A percentile compares a stretch with the other conserved stretches of the same genome.
Conservation (phyloP, 2,113 vertebrate genomes). For the Todiramphus saurophagus region DNA sequence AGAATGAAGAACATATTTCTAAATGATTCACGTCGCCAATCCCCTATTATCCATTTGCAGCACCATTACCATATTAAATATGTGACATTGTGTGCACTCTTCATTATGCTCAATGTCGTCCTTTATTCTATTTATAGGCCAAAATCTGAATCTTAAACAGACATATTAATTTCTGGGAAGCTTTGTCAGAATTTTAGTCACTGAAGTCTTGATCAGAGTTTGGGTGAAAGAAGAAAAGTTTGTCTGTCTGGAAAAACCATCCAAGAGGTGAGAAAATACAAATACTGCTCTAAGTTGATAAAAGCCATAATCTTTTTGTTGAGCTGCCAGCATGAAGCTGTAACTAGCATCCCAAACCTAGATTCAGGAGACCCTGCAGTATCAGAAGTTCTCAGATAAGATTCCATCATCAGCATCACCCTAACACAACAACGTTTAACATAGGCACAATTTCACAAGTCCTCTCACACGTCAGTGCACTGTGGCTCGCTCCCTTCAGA, state of each 20-base stretch:
- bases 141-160: slow-evolving; percentile 30
- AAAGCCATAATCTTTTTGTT: neutral
- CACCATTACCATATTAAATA: slow-evolving; percentile 33
- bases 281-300: neutral
- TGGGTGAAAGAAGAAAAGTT: neutral
- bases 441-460: neutral
- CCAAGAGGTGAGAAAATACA: neutral
- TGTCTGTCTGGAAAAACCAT: neutral
- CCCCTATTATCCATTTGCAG: slow-evolving; percentile 31
- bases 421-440: neutral
- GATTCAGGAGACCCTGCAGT: neutral
- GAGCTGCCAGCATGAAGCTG: neutral
- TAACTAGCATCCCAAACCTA: neutral
- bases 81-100: neutral
- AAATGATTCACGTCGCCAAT: slow-evolving; percentile 30
- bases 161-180: neutral
- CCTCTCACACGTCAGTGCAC: neutral
- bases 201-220: neutral
- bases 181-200: neutral
- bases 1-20: neutral
- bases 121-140: slow-evolving; percentile 40
- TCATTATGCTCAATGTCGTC: slow-evolving; percentile 18
- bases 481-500: neutral
- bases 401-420: neutral
- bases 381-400: neutral